phyloP scores from a whole-genome alignment of 2,888 invertebrate genomes.

The Idaea biselata region DNA sequence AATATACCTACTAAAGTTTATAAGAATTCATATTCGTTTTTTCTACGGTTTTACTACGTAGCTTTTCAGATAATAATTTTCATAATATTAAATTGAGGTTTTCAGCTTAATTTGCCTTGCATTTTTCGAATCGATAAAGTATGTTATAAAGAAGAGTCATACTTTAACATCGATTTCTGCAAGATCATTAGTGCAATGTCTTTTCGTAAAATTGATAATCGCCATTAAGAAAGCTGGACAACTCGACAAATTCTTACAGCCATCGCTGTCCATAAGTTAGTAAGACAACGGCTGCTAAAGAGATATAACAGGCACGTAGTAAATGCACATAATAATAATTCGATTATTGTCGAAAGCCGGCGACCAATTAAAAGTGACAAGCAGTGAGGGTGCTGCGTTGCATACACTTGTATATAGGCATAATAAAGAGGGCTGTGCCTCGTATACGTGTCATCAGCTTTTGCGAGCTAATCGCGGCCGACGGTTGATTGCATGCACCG shows the following conservation, averaged over 20 bases:
- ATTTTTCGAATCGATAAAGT: neutral
- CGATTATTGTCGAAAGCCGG: conserved; percentile 40
- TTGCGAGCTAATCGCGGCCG: conserved; percentile 63
- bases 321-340: conserved; percentile 34
- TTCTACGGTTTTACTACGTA: no score
- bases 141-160: neutral
- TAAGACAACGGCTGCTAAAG: no score
- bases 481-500: conserved; percentile 67
- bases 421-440: conserved; percentile 47
- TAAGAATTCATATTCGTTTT: no score
- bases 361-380: conserved; percentile 72
- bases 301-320: conserved; percentile 32
- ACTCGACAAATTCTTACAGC: no score
- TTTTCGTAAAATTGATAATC: no score
- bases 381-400: conserved; percentile 38
- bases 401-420: conserved; percentile 40
- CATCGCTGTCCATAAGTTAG: no score
- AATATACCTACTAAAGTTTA: no score
- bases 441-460: conserved; percentile 59
- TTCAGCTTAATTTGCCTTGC: conserved; percentile 19
- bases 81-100: conserved; percentile 20
- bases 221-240: no score
- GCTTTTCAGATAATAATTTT: conserved; percentile 23
- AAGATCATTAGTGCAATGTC: neutral
- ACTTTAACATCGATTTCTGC: neutral